Evolutionary conservation across 2,888 invertebrate species (phyloP), one percentile per base, ranked within the genome.

Genomic region (Sisyra terminalis): DNA sequence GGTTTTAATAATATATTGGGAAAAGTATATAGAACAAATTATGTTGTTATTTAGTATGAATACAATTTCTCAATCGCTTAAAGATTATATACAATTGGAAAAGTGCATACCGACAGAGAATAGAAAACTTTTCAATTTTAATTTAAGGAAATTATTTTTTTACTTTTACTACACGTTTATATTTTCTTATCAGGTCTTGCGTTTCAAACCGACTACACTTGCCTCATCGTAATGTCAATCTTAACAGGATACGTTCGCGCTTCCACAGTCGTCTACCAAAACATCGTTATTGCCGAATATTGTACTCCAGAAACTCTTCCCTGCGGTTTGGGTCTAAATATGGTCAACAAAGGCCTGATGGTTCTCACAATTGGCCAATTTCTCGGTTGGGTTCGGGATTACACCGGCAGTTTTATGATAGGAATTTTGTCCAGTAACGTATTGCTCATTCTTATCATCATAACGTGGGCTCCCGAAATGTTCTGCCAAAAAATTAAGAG

Each of bases 171-270:
- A 40, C 1, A 36, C 31, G 42, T 34, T 43, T 47, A 42, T 39
- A 36, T 46, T 65, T 61, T 49, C 31, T 50, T 2, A 10, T 42
- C 63, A 71, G 77, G 74, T 39, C 53, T 81, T 49, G 78, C 75
- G 1, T 69, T 71, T 49, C 75, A 75, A 51, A 66, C 67, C 1
- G 63, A 69, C 18, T 60, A 73, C 29, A 55, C 55, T 1, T 58
- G 65, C 5, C 55, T 81, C 29, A 59, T 77, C 4, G 49, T 60
- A 0, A 65, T 73, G 57, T 71, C 78, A 2, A 61, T 69, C 8
- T 55, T 81, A 1, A 75, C 72, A 50, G 82, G 82, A n/a, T 73
- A 78, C 51, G 69, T 78, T 16, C 71, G 83, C 48, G 80, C 83
- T 40, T 73, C 77, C 52, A 73, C 79, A 0, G 74, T 83, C n/a